phyloP scores from a whole-genome alignment of 2,888 invertebrate genomes.

The Anthophora plumipes region DNA sequence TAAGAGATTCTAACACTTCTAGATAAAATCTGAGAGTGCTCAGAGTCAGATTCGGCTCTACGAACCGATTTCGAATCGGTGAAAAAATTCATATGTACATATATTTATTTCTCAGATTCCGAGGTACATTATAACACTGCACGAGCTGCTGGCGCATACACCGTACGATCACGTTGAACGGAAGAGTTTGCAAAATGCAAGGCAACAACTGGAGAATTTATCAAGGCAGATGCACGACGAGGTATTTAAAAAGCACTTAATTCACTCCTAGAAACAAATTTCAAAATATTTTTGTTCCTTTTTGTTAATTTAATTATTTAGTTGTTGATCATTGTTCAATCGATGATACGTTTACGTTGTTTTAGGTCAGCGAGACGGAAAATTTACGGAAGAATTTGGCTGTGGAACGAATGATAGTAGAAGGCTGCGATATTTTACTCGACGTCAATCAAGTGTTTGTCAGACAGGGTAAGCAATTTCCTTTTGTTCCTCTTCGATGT shows the following conservation, averaged over 20 bases:
- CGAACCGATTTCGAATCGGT: too few relatives aligned
- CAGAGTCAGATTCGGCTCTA: too few relatives aligned
- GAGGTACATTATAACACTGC: conserved; percentile 95
- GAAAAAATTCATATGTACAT: too few relatives aligned
- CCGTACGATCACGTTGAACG: conserved; percentile 97
- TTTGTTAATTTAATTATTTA: too few relatives aligned
- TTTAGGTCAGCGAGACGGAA: conserved; percentile 95
- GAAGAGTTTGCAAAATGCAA: conserved; percentile 94
- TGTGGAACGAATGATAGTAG: conserved; percentile 96
- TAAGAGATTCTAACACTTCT: too few relatives aligned
- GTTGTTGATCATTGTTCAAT: too few relatives aligned
- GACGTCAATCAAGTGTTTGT: conserved; percentile 98
- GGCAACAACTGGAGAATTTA: conserved; percentile 94
- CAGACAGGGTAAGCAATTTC: conserved; percentile 89
- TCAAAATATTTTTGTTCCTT: too few relatives aligned
- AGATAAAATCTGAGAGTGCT: too few relatives aligned
- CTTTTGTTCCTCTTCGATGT: not conserved
- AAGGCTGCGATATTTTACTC: conserved; percentile 95
- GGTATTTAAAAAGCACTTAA: conserved; percentile 84
- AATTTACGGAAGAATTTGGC: conserved; percentile 95
- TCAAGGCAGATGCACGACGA: conserved; percentile 95
- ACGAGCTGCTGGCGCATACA: conserved; percentile 95
- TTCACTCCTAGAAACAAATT: too few relatives aligned
- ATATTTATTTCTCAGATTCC: conserved; percentile 90
- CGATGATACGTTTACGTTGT: not conserved